A percentile compares a stretch with the other conserved stretches of the same genome.
Evolutionary conservation across 2,113 vertebrate genomes (phyloP).

Genomic region (Ceyx margarethae): DNA sequence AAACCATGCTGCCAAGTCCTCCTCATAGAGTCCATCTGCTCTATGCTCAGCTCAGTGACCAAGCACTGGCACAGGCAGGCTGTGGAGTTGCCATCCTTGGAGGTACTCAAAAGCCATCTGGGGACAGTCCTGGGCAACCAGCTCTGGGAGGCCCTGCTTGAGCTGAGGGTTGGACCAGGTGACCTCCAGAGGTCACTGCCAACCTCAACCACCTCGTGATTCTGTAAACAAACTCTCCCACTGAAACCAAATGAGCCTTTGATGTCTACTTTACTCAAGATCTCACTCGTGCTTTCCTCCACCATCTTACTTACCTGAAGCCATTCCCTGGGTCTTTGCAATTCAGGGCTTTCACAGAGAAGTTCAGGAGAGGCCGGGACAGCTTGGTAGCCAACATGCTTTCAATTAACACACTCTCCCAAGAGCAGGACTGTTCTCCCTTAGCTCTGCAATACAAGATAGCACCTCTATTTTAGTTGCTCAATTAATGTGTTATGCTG

Average conservation of each 20-base stretch:
- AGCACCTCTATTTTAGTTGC: neutral
- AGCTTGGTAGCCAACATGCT: conserved; percentile 67
- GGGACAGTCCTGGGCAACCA: neutral
- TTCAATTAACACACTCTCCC: neutral
- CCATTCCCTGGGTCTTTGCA: conserved; percentile 21
- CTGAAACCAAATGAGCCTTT: neutral
- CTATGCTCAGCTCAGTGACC: neutral
- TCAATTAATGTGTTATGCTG: conserved; percentile 11
- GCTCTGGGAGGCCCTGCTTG: neutral
- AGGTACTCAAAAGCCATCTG: neutral
- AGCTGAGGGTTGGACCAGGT: neutral
- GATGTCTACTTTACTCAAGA: neutral
- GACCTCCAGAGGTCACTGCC: neutral
- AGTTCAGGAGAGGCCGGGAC: conserved; percentile 54
- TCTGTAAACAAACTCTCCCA: neutral
- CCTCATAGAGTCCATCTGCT: neutral
- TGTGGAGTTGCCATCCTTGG: neutral
- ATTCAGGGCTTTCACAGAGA: conserved; percentile 49
- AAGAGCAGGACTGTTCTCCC: neutral
- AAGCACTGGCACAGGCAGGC: neutral
- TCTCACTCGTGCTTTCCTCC: neutral
- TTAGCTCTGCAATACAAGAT: conserved; percentile 67
- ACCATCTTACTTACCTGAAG: conserved; percentile 50
- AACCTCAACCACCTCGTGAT: neutral
- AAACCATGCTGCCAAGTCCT: neutral